Conservation (phyloP, 2,888 invertebrate species). For the Alviniconcha strummeri region DNA sequence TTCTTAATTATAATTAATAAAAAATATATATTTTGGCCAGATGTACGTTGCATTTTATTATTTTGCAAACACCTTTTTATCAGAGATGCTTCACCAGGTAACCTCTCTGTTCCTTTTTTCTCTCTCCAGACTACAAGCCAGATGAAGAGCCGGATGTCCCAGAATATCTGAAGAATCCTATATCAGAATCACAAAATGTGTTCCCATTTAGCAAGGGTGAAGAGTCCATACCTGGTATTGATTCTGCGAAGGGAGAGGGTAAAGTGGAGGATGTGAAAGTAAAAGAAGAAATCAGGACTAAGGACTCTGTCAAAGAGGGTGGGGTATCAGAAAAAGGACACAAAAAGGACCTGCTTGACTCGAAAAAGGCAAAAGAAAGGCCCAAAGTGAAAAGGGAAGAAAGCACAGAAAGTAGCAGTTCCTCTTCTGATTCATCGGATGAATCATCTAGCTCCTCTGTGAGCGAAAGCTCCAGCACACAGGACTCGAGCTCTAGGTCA, state of each 20-base stretch:
- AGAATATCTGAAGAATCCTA: constrained; percentile 54
- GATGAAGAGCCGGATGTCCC: constrained; percentile 41
- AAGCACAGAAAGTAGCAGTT: constrained; percentile 43
- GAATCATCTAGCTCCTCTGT: constrained; percentile 44
- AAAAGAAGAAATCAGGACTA: constrained; percentile 25
- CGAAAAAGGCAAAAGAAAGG: not conserved
- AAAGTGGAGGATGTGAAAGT: constrained; percentile 25
- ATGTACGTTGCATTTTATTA: not conserved
- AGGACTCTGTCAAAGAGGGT: not conserved
- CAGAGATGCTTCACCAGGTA: too few relatives aligned
- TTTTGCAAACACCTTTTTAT: too few relatives aligned
- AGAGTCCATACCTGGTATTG: constrained; percentile 57
- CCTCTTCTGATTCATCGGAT: constrained; percentile 45
- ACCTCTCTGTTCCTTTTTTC: not conserved
- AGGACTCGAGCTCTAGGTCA: constrained; percentile 31
- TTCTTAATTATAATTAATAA: too few relatives aligned
- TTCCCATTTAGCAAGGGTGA: constrained; percentile 55
- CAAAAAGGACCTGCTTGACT: constrained; percentile 25
- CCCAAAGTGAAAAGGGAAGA: constrained; percentile 35
- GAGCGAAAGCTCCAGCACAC: constrained; percentile 43
- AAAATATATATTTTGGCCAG: too few relatives aligned
- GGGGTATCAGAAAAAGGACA: constrained; percentile 22
- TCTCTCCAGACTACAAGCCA: constrained; percentile 37
- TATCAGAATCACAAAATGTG: constrained; percentile 49
- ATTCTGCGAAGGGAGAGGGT: constrained; percentile 38